phyloP scores from a whole-genome alignment of 2,888 invertebrate species.

The Eledone cirrhosa region DNA sequence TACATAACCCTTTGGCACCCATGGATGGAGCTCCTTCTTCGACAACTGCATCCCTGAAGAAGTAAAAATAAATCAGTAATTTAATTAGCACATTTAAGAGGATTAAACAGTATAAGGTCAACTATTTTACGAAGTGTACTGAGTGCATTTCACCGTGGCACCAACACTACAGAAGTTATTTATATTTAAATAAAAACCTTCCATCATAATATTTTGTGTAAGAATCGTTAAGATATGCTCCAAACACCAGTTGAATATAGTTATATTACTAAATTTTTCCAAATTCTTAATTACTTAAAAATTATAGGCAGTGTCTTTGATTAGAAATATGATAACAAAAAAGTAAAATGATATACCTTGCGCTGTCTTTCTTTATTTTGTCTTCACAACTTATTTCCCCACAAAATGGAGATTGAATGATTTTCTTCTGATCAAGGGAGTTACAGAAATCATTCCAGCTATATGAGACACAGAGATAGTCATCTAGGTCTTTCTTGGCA shows the following conservation, averaged over 20 bases:
- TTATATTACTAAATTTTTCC: too few species aligned
- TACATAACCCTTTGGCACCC: conserved; percentile 99
- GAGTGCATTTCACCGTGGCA: too few species aligned
- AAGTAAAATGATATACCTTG: conserved; percentile 72
- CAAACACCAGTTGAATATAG: too few species aligned
- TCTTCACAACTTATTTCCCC: conserved; percentile 91
- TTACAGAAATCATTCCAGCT: conserved; percentile 84
- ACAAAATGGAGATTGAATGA: conserved; percentile 95
- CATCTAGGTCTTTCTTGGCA: conserved; percentile 81
- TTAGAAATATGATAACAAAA: too few species aligned
- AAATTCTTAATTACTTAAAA: too few species aligned
- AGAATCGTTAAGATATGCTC: too few species aligned
- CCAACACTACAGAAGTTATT: neutral
- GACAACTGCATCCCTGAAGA: conserved; percentile 72
- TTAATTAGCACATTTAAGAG: neutral
- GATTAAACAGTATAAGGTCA: too few species aligned
- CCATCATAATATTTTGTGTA: too few species aligned
- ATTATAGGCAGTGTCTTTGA: too few species aligned
- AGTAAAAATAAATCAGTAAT: conserved; percentile 14
- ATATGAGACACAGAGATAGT: conserved; percentile 77
- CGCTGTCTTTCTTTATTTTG: conserved; percentile 92
- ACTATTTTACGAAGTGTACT: too few species aligned
- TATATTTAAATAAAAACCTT: too few species aligned
- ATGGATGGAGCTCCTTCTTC: conserved; percentile 88
- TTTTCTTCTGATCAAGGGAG: conserved; percentile 85